Conservation (phyloP, 2,888 invertebrate genomes). For the Apotomis turbidana region DNA sequence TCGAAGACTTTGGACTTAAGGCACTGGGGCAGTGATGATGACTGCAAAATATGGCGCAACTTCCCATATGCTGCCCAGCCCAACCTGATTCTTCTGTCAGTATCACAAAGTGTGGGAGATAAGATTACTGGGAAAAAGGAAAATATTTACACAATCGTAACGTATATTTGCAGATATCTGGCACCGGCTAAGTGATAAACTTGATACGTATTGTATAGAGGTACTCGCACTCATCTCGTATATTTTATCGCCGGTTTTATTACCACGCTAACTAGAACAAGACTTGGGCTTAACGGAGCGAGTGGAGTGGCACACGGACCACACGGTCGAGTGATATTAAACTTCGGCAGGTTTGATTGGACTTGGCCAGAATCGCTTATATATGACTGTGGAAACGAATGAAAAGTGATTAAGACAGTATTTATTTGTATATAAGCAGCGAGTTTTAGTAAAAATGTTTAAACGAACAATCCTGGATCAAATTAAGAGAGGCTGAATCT, state of each 20-base stretch:
- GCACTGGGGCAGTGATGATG: no score
- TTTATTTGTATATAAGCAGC: no score
- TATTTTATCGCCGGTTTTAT: conserved; percentile 17
- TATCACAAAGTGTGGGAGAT: no score
- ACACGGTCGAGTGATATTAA: conserved; percentile 17
- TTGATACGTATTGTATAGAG: conserved; percentile 12
- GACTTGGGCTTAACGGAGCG: conserved; percentile 20
- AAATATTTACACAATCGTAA: background rate
- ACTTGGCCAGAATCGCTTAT: conserved; percentile 6
- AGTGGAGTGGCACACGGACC: conserved; percentile 9
- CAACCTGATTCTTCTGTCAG: no score
- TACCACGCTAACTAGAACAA: conserved; percentile 15
- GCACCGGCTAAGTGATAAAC: background rate
- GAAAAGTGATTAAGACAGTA: no score
- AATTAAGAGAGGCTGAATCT: no score
- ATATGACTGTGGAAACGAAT: background rate
- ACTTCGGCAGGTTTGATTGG: conserved; percentile 15
- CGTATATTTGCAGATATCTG: background rate
- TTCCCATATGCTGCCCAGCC: no score
- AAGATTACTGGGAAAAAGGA: background rate
- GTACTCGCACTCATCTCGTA: background rate
- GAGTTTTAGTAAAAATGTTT: no score
- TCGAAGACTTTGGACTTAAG: no score
- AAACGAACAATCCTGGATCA: no score
- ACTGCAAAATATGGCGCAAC: no score